Evolutionary conservation across 2,113 vertebrate species (phyloP).

Genomic region (Calonectris borealis): DNA sequence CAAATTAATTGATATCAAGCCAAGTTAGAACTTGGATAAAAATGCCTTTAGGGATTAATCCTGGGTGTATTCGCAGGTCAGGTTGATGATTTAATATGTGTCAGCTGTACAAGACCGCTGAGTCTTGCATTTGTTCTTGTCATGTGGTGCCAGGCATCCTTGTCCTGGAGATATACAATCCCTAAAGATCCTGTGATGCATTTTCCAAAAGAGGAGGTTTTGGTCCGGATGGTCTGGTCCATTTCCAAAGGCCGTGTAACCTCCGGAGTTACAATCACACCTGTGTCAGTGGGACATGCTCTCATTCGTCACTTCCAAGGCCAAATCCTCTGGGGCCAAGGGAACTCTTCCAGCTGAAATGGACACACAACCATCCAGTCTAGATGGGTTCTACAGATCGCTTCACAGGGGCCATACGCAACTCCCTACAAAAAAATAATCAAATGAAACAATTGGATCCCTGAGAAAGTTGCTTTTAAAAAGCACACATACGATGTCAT

Average conservation of each 20-base stretch:
- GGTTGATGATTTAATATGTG: slow-evolving; percentile 1
- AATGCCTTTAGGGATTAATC: slow-evolving; percentile 1
- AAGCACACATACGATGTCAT: background rate
- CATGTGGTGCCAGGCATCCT: background rate
- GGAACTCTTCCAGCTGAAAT: background rate
- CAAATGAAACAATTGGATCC: fast-evolving
- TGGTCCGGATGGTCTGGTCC: background rate
- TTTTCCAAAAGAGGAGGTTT: background rate
- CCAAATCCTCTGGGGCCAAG: background rate
- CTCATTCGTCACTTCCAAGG: background rate
- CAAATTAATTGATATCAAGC: slow-evolving; percentile 30
- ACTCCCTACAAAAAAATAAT: background rate
- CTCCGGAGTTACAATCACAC: background rate
- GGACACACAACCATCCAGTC: background rate
- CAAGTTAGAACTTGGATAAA: slow-evolving; percentile 17
- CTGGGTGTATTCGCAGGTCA: background rate
- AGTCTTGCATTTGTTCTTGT: background rate
- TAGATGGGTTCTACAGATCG: fast-evolving
- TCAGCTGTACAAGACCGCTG: background rate
- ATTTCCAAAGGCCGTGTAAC: background rate
- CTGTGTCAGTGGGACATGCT: fast-evolving
- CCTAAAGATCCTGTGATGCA: background rate
- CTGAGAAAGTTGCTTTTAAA: background rate
- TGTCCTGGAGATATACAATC: background rate
- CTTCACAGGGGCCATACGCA: background rate